Conservation (phyloP, 2,113 vertebrate species). For the Emydocephalus ijimae region DNA sequence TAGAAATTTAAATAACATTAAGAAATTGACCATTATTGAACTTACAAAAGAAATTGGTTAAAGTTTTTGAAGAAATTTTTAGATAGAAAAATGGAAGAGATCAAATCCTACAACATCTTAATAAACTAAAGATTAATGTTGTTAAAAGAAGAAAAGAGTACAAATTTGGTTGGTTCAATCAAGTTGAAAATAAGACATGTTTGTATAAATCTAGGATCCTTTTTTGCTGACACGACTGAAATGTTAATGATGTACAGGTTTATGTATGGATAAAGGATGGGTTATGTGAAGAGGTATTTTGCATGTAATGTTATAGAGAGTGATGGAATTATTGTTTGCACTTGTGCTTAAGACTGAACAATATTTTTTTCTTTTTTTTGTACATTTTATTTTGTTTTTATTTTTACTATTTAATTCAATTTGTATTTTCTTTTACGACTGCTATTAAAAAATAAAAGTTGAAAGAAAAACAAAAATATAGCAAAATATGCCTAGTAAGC, state of each 20-base stretch:
- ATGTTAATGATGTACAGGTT: not conserved
- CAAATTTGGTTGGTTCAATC: not conserved
- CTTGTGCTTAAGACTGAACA: not conserved
- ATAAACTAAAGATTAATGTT: not conserved
- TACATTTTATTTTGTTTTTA: not conserved
- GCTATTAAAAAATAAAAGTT: not conserved
- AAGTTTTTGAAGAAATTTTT: not conserved
- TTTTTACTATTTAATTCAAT: not conserved
- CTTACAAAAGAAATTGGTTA: not conserved
- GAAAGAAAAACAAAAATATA: not conserved
- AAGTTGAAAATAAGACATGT: not conserved
- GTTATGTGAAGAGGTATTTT: not conserved
- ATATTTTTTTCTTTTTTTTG: not conserved
- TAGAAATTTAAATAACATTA: not conserved
- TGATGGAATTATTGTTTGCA: not conserved
- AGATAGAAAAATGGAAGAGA: not conserved
- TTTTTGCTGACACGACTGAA: not conserved
- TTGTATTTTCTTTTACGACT: not conserved
- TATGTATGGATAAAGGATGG: not conserved
- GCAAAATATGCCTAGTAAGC: not conserved
- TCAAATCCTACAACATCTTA: not conserved
- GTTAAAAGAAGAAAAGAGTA: not conserved
- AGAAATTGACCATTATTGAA: not conserved
- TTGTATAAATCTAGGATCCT: not conserved
- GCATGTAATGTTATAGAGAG: not conserved